Base-by-base conservation (phyloP, 1,140 invertebrate genomes). In the Brachionus plicatilis region DNA sequence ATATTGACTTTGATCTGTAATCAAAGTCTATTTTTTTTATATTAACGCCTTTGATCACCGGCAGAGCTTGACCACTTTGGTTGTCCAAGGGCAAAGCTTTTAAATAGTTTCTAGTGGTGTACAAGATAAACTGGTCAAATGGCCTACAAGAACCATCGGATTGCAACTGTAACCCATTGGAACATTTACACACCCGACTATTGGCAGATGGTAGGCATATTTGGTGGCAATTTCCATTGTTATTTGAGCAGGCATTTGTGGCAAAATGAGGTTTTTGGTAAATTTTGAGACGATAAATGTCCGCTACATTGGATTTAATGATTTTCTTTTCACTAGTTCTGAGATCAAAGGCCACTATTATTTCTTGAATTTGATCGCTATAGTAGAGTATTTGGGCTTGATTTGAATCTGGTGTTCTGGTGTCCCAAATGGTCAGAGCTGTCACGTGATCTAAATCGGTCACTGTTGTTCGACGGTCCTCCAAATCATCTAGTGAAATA, bases 161-260 rank as follows among this genome's bases (percentile, higher is more conserved):
- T 27, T 85, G 72, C 85, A 94, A 93, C 50, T 92, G 92, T 86
- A 94, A 96, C 3, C 96, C 96, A 53, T 95, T 92, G 45, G 94
- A 93, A 87, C 96, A 98, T 8, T 93, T 92, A 87, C 96, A 99
- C 0, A 92, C 92, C 41, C 60, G 66, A 5, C 66, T 65, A 9
- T 68, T 66, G 2, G 93, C 91, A 4, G 92, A 91, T 0, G 96
- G 96, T 11, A 98, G 92, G 88, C 96, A 99, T 14, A 99, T 92
- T 68, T 99, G 96, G 85, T 95, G 93, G 90, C 96, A 98, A 0
- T 93, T 94, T 41, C 78, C 78, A 65, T 80, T 80, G 17, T 80
- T 65, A 33, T 14, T 60, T 24, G 33, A 17, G 33, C 78, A 80
- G 2, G 5, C 0, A 27, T 50, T 76, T 50, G 72, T 11, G 14